Conservation (phyloP, 2,797 vertebrate species). For the Ctenopoma multispine region DNA sequence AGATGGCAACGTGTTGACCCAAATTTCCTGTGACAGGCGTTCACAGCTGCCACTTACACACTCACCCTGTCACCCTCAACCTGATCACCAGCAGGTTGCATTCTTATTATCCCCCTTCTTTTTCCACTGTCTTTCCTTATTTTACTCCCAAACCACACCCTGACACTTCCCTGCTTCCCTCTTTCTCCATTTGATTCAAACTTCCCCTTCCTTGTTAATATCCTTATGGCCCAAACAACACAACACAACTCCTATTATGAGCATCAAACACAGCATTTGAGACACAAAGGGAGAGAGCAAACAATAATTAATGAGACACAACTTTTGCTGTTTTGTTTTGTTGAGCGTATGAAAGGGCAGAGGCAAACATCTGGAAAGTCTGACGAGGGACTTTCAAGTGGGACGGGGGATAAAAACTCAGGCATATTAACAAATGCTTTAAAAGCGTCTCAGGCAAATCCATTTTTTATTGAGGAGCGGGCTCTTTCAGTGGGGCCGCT, state of each 20-base stretch:
- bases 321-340: slow-evolving; percentile 65
- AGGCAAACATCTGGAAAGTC: slow-evolving; percentile 74
- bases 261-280: slow-evolving; percentile 50
- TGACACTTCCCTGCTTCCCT: slow-evolving; percentile 10
- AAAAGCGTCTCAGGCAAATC: slow-evolving; percentile 49
- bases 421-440: slow-evolving; percentile 72
- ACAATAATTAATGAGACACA: slow-evolving; percentile 77
- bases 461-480: slow-evolving; percentile 56
- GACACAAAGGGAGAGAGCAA: slow-evolving; percentile 55
- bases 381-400: slow-evolving; percentile 71
- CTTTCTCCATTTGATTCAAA: background rate
- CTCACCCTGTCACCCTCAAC: slow-evolving; percentile 45
- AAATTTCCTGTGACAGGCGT: slow-evolving; percentile 67
- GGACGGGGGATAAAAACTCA: slow-evolving; percentile 61
- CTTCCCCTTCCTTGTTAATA: slow-evolving; percentile 13
- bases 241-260: slow-evolving; percentile 20
- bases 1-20: slow-evolving; percentile 59
- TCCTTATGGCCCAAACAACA: slow-evolving; percentile 3
- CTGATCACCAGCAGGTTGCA: slow-evolving; percentile 58
- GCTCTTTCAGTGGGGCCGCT: slow-evolving; percentile 49
- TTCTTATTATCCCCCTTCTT: slow-evolving; percentile 35
- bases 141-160: slow-evolving; percentile 22
- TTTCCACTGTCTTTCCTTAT: slow-evolving; percentile 26
- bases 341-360: slow-evolving; percentile 52
- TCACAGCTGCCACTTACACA: slow-evolving; percentile 73